These are phyloP conservation scores for Meghimatium bilineatum DNA, from an alignment of 2,888 invertebrate genomes.

Conservation along the genomic window DNA sequence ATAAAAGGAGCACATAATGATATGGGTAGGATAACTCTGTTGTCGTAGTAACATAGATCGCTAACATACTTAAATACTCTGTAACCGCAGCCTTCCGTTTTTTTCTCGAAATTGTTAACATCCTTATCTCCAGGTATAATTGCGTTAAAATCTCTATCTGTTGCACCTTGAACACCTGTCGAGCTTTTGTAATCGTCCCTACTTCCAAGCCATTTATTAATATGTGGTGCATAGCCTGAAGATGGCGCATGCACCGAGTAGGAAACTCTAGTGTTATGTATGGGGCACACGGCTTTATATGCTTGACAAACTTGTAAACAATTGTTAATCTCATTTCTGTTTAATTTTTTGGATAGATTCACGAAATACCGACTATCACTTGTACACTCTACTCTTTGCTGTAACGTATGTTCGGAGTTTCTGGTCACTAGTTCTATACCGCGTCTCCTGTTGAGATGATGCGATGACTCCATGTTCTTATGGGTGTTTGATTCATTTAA, in stretches of 20 bases:
- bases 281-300: slow-evolving; percentile 8
- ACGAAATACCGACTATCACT: neutral
- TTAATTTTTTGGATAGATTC: neutral
- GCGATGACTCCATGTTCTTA: neutral
- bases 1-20: slow-evolving; percentile 39
- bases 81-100: slow-evolving; percentile 18
- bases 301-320: slow-evolving; percentile 25
- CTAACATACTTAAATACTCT: slow-evolving; percentile 16
- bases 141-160: neutral
- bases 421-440: too few relatives aligned
- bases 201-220: neutral
- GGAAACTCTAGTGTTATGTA: neutral
- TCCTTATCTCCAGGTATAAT: neutral
- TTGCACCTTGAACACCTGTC: neutral
- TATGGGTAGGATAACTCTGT: slow-evolving; percentile 34
- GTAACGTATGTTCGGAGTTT: neutral
- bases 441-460: neutral
- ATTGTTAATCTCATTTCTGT: neutral
- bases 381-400: neutral
- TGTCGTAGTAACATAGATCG: slow-evolving; percentile 44
- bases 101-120: neutral
- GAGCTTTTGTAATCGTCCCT: neutral
- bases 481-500: neutral
- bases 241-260: neutral
- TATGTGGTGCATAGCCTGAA: neutral